Conservation (phyloP, 2,113 vertebrate species). For the Ophthalmolycus amberensis region DNA sequence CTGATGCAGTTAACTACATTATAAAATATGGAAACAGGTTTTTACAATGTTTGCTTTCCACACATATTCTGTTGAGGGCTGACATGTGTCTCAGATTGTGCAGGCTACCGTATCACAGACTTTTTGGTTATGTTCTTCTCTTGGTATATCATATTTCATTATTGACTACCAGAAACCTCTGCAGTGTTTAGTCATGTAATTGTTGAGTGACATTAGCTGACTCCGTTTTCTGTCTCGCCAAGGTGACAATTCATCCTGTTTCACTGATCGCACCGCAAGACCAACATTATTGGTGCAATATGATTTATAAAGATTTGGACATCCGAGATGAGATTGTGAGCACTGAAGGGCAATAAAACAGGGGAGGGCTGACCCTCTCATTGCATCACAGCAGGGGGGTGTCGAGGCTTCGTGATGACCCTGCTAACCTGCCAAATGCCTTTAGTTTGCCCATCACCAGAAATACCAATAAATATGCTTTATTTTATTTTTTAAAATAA, state of each 20-base stretch:
- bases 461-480: not conserved
- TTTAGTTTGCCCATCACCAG: too few relatives aligned
- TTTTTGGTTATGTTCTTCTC: not conserved
- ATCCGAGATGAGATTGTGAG: not conserved
- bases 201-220: not conserved
- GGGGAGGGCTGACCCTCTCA: not conserved
- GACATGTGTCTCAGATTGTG: not conserved
- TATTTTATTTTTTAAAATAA: not conserved
- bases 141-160: not conserved
- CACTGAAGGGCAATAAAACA: conserved; percentile 2
- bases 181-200: not conserved
- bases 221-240: not conserved
- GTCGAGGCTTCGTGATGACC: not conserved
- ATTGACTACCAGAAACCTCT: not conserved
- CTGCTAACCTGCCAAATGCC: not conserved
- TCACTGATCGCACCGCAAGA: not conserved
- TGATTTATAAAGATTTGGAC: conserved; percentile 17
- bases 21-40: too few relatives aligned
- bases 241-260: not conserved
- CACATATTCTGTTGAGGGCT: not conserved
- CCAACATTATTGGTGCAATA: conserved; percentile 2
- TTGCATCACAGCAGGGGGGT: conserved; percentile 12
- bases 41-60: not conserved
- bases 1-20: not conserved
- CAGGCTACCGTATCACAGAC: not conserved